Evolutionary conservation across 2,113 vertebrate species (phyloP), one percentile per base, ranked within the genome.

Genomic region (Mohoua ochrocephala): DNA sequence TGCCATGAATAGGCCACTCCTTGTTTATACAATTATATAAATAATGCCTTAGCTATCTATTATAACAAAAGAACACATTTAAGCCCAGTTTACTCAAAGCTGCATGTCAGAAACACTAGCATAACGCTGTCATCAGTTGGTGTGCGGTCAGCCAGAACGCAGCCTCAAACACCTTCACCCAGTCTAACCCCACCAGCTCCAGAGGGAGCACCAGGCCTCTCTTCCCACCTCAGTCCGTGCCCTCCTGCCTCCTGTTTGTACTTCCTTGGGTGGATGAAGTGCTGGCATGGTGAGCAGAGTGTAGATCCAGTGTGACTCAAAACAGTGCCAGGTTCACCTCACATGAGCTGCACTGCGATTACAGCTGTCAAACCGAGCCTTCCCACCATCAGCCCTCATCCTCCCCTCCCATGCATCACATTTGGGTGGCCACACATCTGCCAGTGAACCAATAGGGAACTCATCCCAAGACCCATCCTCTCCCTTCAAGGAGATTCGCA

Each of bases 251-350:
- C 30, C 49, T 57, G 65, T 63, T 70, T 52, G 28, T 13, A 7
- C 8, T 44, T 69, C 33, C n/a, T 35, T 1, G 0, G 33, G 35
- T 54, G 27, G 59, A 60, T 1, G 4, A 67, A 88, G 33, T 1
- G 1, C 18, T 26, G 27, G 21, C 16, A 15, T 1, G 0, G 22
- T 2, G 0, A 73, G 31, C 8, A 8, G 5, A 91, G 13, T 0
- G 1, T 4, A 13, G n/a, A 64, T 20, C n/a, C 50, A 56, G 3
- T 9, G 0, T 4, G 21, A 82, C n/a, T 30, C 45, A 53, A 37
- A 61, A 10, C 13, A 73, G 24, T 7, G 2, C 39, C 57, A 65
- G 27, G 33, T 47, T 89, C 60, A 39, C 30, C 60, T 87, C 26
- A 37, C 3, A 3, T 0, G 15, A 94, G 65, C 35, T 47, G 33